Evolutionary conservation across 2,888 invertebrate genomes (phyloP).

Genomic region (Rhingia campestris): DNA sequence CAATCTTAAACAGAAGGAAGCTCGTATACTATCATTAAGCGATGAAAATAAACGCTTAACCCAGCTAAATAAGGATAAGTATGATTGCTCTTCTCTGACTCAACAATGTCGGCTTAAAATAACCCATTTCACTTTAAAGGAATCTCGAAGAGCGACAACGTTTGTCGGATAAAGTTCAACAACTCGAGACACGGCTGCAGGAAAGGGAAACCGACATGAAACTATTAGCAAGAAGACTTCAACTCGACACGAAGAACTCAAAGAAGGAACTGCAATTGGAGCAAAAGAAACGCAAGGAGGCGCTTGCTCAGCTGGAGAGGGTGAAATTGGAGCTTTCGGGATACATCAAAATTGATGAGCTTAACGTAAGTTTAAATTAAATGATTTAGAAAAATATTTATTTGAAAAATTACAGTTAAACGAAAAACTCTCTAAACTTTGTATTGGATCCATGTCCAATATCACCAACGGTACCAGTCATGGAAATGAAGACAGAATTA

Average conservation of each 20-base stretch:
- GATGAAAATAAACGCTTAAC: slow-evolving; percentile 89
- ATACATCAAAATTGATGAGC: slow-evolving; percentile 80
- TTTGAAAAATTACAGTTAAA: slow-evolving; percentile 63
- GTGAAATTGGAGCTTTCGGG: slow-evolving; percentile 79
- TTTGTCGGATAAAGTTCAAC: slow-evolving; percentile 86
- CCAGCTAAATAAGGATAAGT: slow-evolving; percentile 89
- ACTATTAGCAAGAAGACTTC: slow-evolving; percentile 87
- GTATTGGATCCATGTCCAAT: slow-evolving; percentile 50
- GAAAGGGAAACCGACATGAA: slow-evolving; percentile 87
- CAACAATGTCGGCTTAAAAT: neutral
- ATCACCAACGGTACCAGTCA: slow-evolving; percentile 18
- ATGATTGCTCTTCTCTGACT: neutral
- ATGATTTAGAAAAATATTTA: neutral
- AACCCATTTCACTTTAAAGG: slow-evolving; percentile 79
- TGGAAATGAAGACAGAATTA: slow-evolving; percentile 30
- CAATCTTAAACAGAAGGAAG: slow-evolving; percentile 88
- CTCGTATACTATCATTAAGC: slow-evolving; percentile 86
- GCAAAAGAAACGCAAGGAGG: slow-evolving; percentile 88
- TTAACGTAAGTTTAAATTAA: slow-evolving; percentile 76
- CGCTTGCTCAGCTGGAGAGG: slow-evolving; percentile 86
- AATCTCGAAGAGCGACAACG: slow-evolving; percentile 90
- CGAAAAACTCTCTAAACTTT: slow-evolving; percentile 74
- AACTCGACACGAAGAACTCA: slow-evolving; percentile 89
- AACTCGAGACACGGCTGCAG: slow-evolving; percentile 84
- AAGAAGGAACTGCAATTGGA: slow-evolving; percentile 88